phyloP scores from a whole-genome alignment of 1,140 invertebrate genomes.

The Spodoptera frugiperda region DNA sequence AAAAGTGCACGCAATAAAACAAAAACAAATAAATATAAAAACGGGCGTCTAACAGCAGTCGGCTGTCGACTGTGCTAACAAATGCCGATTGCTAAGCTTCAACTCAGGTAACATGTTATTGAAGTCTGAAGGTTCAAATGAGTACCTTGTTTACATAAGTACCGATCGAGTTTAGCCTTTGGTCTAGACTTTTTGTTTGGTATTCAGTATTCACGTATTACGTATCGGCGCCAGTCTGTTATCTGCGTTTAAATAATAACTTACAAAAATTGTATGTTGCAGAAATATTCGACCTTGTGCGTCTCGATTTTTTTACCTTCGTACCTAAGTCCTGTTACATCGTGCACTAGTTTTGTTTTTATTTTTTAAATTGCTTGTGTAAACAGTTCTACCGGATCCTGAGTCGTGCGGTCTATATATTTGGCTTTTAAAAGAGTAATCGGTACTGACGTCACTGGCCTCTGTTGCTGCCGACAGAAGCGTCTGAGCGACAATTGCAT shows the following conservation, averaged over 20 bases:
- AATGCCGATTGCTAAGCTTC: not conserved
- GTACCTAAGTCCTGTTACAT: constrained; percentile 36
- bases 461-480: constrained; percentile 27
- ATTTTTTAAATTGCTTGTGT: constrained; percentile 30
- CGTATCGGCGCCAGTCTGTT: constrained; percentile 3
- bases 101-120: not conserved
- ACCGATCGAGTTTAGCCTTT: constrained; percentile 26
- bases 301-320: constrained; percentile 30
- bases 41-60: not conserved
- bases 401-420: not conserved
- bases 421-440: not conserved
- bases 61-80: not conserved
- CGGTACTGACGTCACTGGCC: not conserved
- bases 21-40: constrained; percentile 16
- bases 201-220: constrained; percentile 22
- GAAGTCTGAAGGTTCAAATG: constrained; percentile 32
- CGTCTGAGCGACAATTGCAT: not conserved
- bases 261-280: constrained; percentile 20
- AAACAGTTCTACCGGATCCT: constrained; percentile 33
- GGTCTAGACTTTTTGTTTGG: constrained; percentile 5
- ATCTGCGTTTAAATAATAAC: constrained; percentile 36
- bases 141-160: not conserved
- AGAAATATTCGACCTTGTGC: constrained; percentile 31
- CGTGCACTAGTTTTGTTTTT: constrained; percentile 39
- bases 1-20: not conserved